Conservation (phyloP, 2,888 invertebrate genomes). For the Hemistola chrysoprasaria region DNA sequence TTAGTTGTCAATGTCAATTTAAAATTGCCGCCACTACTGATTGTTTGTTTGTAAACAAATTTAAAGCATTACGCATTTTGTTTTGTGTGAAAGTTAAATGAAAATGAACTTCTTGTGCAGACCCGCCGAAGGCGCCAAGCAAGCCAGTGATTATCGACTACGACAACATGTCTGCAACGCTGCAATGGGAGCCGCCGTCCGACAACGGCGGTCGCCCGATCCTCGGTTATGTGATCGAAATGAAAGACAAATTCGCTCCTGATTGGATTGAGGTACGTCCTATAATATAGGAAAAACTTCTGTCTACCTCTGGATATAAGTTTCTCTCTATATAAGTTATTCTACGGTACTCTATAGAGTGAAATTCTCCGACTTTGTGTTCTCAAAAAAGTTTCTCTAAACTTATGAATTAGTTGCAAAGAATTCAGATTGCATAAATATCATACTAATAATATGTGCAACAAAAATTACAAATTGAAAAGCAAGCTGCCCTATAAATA, state of each 20-base stretch:
- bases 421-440: no score
- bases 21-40: not conserved
- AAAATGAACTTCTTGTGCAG: conserved; percentile 58
- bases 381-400: no score
- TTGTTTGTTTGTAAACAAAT: conserved; percentile 36
- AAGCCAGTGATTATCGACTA: conserved; percentile 96
- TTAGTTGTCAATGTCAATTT: not conserved
- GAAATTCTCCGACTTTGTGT: no score
- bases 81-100: conserved; percentile 1
- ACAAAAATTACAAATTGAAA: no score
- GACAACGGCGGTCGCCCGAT: conserved; percentile 96
- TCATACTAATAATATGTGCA: no score
- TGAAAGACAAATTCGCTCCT: conserved; percentile 93
- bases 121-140: conserved; percentile 94
- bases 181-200: conserved; percentile 95
- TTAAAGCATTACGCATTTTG: conserved; percentile 7
- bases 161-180: conserved; percentile 94
- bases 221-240: conserved; percentile 93
- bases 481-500: no score
- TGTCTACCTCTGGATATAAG: no score
- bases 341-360: not conserved
- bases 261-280: conserved; percentile 88
- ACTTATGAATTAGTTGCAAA: no score
- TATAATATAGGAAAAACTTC: not conserved
- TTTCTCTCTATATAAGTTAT: not conserved